These are phyloP conservation scores for Antennarius striatus DNA, from an alignment of 2,113 vertebrate genomes.

Conservation along the genomic window DNA sequence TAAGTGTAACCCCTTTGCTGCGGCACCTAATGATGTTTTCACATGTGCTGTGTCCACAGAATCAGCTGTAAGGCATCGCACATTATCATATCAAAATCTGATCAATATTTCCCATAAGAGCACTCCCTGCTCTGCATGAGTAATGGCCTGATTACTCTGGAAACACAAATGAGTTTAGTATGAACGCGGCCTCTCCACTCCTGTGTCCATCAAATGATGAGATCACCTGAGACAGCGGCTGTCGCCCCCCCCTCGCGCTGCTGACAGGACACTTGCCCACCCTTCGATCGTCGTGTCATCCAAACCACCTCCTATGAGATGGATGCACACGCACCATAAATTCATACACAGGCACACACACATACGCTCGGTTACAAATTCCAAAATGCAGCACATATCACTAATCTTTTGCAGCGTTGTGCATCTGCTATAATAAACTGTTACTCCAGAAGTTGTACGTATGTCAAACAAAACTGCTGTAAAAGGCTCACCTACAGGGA, in stretches of 20 bases:
- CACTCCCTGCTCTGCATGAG: constrained; percentile 62
- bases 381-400: constrained; percentile 9
- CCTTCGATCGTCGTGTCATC: constrained; percentile 73
- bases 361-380: not conserved
- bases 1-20: constrained; percentile 55
- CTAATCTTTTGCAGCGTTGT: constrained; percentile 9
- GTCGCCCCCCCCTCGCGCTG: constrained; percentile 43
- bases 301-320: constrained; percentile 38
- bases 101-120: constrained; percentile 76
- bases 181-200: constrained; percentile 53
- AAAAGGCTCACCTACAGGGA: constrained; percentile 59
- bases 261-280: constrained; percentile 74
- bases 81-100: constrained; percentile 70
- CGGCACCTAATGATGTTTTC: constrained; percentile 47
- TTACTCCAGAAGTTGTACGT: constrained; percentile 15
- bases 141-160: constrained; percentile 66
- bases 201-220: constrained; percentile 77
- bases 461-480: constrained; percentile 51
- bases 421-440: constrained; percentile 14
- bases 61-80: constrained; percentile 42
- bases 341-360: constrained; percentile 1
- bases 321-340: constrained; percentile 2
- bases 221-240: constrained; percentile 71
- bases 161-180: constrained; percentile 40
- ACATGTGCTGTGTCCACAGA: constrained; percentile 26